Evolutionary conservation across 37 sponge, comb jelly and placozoan species (phyloP).

Genomic region (Diacarnus erythraeanus): DNA sequence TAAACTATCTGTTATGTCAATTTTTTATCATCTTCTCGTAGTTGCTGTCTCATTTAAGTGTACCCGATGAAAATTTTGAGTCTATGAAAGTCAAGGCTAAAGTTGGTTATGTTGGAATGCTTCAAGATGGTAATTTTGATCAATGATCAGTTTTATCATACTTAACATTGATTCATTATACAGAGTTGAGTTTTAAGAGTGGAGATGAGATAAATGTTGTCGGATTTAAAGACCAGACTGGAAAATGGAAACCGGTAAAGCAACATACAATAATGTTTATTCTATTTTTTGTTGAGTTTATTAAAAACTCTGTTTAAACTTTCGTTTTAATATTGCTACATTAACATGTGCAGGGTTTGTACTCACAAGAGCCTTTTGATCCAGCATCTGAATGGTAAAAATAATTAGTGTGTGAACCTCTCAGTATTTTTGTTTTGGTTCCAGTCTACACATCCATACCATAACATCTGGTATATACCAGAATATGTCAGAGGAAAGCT

Average conservation of each 20-base stretch:
- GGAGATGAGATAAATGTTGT: constrained; percentile 62
- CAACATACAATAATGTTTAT: not conserved
- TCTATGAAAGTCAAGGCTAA: constrained; percentile 43
- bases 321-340: not conserved
- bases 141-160: not conserved
- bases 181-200: constrained; percentile 68
- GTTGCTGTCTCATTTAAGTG: constrained; percentile 74
- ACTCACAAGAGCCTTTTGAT: constrained; percentile 70
- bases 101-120: constrained; percentile 63
- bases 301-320: not conserved
- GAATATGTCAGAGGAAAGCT: too few relatives aligned
- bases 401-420: too few relatives aligned
- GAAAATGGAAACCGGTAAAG: constrained; percentile 71
- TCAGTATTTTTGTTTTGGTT: too few relatives aligned
- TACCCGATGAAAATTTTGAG: constrained; percentile 73
- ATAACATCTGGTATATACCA: too few relatives aligned
- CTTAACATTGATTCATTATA: not conserved
- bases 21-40: constrained; percentile 10
- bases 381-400: constrained; percentile 79
- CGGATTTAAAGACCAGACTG: constrained; percentile 44
- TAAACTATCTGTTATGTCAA: too few relatives aligned
- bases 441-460: too few relatives aligned
- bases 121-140: constrained; percentile 51
- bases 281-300: not conserved
- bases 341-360: constrained; percentile 49